Base-by-base conservation (phyloP, 2,797 vertebrate genomes). In the Mergus octosetaceus region DNA sequence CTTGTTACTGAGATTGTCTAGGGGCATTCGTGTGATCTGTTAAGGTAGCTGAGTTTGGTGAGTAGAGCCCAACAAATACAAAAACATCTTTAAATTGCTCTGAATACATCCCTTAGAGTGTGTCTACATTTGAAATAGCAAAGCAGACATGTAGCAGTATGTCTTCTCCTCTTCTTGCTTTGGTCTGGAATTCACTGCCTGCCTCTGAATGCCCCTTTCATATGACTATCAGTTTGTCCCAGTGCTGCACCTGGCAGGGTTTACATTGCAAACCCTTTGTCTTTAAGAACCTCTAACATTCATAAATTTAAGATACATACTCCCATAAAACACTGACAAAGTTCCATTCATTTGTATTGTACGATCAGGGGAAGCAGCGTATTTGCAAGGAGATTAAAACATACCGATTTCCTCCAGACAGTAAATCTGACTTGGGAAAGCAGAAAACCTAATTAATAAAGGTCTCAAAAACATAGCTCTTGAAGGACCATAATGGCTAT, bases 401-500 rank as follows among this genome's bases (percentile, higher is more conserved):
- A 76, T 79, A 72, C 6, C 3, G 56, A 19, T n/a, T 82, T 91
- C 9, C 4, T 66, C 19, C 41, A 74, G 27, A 6, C 24, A 43
- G 24, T 43, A 47, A 76, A 89, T 76, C 64, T 79, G 28, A 47
- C 11, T 64, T 19, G 47, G 39, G 30, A 64, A 57, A 64, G 13
- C 15, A 87, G 89, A 87, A 74, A 87, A 9, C 11, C 21, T 6
- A 18, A 56, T 64, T 6, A 18, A 56, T 64, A 49, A 62, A 61
- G 5, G 4, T 69, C 57, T 70, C 9, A 11, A 69, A 90, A 58
- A n/a, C 30, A 49, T 10, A 12, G 4, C 24, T 66, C 32, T 62
- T 0, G 0, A 70, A 81, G 47, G 51, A 36, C 6, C 3, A 11
- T 21, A 75, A 43, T 2, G 5, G 17, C 41, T 79, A 7, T 0